These are phyloP conservation scores for Sialis fuliginosa DNA, from an alignment of 2,888 invertebrate genomes.

Conservation along the genomic window DNA sequence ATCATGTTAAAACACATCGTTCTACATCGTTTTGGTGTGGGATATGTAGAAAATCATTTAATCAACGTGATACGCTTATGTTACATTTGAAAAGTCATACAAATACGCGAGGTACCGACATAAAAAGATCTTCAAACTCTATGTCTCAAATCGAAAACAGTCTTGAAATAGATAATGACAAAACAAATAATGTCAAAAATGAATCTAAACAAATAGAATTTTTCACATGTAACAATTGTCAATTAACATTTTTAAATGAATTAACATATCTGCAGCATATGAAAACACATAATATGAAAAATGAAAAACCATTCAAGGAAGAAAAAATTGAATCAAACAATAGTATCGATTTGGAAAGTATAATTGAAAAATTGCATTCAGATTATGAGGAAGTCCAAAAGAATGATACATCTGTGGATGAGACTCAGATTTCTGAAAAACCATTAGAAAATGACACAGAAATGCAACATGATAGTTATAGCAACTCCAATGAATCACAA, in stretches of 20 bases:
- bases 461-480: neutral
- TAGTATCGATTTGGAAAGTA: constrained; percentile 23
- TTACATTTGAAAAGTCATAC: constrained; percentile 27
- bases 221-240: constrained; percentile 27
- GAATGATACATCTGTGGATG: neutral
- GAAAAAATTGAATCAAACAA: constrained; percentile 12
- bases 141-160: constrained; percentile 28
- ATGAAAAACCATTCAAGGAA: constrained; percentile 11
- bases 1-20: constrained; percentile 26
- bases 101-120: constrained; percentile 1
- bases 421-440: neutral
- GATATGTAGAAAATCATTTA: constrained; percentile 24
- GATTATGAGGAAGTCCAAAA: constrained; percentile 14
- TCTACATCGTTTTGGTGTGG: constrained; percentile 26
- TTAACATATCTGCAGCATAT: constrained; percentile 26
- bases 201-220: constrained; percentile 21
- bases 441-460: neutral
- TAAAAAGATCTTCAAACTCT: constrained; percentile 9
- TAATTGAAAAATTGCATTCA: constrained; percentile 28
- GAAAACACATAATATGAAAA: constrained; percentile 24
- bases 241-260: constrained; percentile 27
- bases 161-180: constrained; percentile 18
- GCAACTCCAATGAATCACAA: neutral
- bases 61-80: constrained; percentile 22
- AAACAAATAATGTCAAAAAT: constrained; percentile 12